These are phyloP conservation scores for Tetranychus urticae DNA, from an alignment of 1,140 invertebrate genomes.

Conservation along the genomic window DNA sequence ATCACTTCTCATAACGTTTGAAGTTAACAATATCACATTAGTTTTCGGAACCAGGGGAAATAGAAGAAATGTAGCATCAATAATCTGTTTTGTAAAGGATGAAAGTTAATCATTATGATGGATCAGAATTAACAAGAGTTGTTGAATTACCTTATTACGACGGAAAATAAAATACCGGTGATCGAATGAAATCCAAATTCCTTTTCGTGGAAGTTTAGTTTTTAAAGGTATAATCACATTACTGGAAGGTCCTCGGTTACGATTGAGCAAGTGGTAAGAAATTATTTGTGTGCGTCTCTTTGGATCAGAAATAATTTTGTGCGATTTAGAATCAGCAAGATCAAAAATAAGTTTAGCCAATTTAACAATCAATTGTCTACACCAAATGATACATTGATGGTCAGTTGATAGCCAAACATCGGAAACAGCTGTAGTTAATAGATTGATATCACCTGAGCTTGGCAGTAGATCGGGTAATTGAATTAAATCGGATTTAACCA, in stretches of 20 bases:
- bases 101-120: neutral
- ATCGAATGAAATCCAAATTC: neutral
- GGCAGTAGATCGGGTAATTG: neutral
- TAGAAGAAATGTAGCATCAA: slow-evolving; percentile 3
- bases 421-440: slow-evolving; percentile 4
- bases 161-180: neutral
- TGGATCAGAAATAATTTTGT: neutral
- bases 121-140: neutral
- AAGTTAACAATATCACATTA: neutral
- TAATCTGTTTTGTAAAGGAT: neutral
- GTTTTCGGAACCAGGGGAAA: slow-evolving; percentile 1
- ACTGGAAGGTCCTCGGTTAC: neutral
- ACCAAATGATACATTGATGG: slow-evolving; percentile 10
- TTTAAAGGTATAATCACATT: neutral
- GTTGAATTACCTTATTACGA: neutral
- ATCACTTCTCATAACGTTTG: neutral
- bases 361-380: slow-evolving; percentile 8
- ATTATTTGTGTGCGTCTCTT: neutral
- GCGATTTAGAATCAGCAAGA: neutral
- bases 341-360: slow-evolving; percentile 6
- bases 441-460: neutral
- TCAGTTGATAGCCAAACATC: slow-evolving; percentile 9
- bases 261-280: slow-evolving; percentile 1
- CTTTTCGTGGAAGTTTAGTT: neutral
- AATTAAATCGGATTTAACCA: slow-evolving; percentile 4